These are phyloP conservation scores for Triplophysa siluroides DNA, from an alignment of 2,113 vertebrate species.

Conservation along the genomic window DNA sequence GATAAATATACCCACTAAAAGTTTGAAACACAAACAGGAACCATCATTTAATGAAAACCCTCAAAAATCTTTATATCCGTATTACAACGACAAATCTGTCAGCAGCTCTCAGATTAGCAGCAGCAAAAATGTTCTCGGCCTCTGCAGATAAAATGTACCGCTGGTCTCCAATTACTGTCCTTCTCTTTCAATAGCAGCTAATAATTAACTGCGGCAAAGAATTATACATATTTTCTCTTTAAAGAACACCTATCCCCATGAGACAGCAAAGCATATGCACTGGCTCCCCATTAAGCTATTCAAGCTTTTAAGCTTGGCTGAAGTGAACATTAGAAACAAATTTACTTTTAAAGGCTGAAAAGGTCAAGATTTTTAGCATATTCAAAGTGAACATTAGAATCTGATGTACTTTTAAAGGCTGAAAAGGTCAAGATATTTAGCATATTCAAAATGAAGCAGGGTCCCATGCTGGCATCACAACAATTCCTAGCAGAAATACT, in stretches of 20 bases:
- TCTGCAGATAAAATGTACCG: conserved; percentile 52
- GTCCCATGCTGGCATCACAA: not conserved
- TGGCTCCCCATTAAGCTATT: conserved; percentile 47
- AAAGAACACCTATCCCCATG: conserved; percentile 57
- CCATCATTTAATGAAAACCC: not conserved
- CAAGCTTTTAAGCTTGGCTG: conserved; percentile 38
- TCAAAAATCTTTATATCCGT: not conserved
- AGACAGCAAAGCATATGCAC: conserved; percentile 35
- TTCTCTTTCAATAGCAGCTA: conserved; percentile 51
- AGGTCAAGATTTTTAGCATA: not conserved
- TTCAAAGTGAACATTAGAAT: not conserved
- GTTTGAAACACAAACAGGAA: not conserved
- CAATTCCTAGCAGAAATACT: not conserved
- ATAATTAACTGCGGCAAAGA: conserved; percentile 59
- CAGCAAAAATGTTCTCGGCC: conserved; percentile 47
- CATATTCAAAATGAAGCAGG: not conserved
- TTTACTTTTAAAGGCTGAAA: not conserved
- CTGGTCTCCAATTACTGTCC: conserved; percentile 60
- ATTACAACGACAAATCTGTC: conserved; percentile 44
- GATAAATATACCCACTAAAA: not conserved
- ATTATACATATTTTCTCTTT: conserved; percentile 60
- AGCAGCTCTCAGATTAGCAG: conserved; percentile 52
- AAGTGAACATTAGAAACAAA: not conserved
- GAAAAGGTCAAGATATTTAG: not conserved
- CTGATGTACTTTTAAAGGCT: not conserved